Conservation (phyloP, 2,797 vertebrate species). For the Fundulus diaphanus region DNA sequence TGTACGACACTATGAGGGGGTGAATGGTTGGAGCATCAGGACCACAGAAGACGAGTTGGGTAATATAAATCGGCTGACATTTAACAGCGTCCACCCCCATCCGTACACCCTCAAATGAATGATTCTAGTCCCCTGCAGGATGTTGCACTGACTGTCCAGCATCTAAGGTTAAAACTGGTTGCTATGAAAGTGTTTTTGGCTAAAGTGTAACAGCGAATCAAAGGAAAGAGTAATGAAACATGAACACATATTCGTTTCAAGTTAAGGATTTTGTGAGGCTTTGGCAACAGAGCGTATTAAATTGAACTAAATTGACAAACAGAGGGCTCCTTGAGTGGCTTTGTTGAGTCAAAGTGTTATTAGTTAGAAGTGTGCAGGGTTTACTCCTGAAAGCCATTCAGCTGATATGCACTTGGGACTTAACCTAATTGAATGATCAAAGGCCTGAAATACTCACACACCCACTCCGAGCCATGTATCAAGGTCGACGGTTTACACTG, state of each 20-base stretch:
- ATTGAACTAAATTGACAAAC: conserved; percentile 43
- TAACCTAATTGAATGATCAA: conserved; percentile 57
- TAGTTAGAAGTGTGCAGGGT: conserved; percentile 19
- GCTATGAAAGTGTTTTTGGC: not conserved
- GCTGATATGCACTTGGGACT: conserved; percentile 48
- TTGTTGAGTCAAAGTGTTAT: conserved; percentile 41
- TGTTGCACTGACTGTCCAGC: conserved; percentile 1
- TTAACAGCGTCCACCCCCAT: conserved; percentile 57
- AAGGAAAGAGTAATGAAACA: conserved; percentile 12
- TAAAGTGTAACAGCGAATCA: conserved; percentile 16
- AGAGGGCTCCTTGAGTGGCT: conserved; percentile 22
- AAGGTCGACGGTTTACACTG: conserved; percentile 44
- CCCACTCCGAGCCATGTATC: conserved; percentile 24
- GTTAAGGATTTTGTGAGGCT: not conserved
- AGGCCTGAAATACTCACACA: conserved; percentile 36
- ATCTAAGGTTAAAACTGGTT: conserved; percentile 8
- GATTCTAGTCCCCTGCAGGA: conserved; percentile 29
- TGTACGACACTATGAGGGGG: conserved; percentile 2
- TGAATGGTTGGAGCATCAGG: conserved; percentile 25
- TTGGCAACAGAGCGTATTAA: conserved; percentile 35
- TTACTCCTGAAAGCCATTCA: conserved; percentile 50
- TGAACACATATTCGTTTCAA: conserved; percentile 6
- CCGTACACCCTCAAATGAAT: conserved; percentile 31
- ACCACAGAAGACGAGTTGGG: conserved; percentile 59
- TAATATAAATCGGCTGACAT: conserved; percentile 64